These are phyloP conservation scores for Amphimallon solstitiale DNA, from an alignment of 2,888 invertebrate species.

Conservation along the genomic window DNA sequence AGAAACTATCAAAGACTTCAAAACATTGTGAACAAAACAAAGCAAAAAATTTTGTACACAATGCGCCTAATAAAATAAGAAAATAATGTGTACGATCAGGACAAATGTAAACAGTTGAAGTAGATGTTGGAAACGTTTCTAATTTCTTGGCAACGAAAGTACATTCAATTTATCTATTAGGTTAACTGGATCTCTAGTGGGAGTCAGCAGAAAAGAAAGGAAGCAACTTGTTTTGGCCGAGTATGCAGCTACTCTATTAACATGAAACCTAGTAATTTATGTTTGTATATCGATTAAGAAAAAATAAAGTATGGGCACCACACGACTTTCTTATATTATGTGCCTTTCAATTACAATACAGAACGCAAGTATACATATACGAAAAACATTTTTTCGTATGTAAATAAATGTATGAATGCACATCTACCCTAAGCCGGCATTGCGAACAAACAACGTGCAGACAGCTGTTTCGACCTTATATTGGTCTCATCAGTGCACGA, in stretches of 20 bases:
- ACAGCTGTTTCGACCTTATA: too few species aligned
- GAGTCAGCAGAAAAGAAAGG: conserved; percentile 29
- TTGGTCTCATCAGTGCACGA: too few species aligned
- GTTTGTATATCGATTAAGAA: neutral
- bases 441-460: too few species aligned
- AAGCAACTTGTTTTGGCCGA: conserved; percentile 38
- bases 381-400: too few species aligned
- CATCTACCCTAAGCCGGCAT: too few species aligned
- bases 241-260: conserved; percentile 44
- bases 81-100: conserved; percentile 13
- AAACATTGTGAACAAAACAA: conserved; percentile 7
- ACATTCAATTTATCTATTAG: neutral
- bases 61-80: conserved; percentile 1
- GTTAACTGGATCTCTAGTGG: conserved; percentile 31
- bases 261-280: conserved; percentile 35
- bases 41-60: neutral
- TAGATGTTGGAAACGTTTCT: conserved; percentile 26
- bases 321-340: too few species aligned
- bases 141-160: conserved; percentile 25
- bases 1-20: neutral
- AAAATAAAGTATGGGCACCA: too few species aligned
- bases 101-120: conserved; percentile 26
- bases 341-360: too few species aligned
- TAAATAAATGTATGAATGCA: too few species aligned
- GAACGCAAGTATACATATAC: too few species aligned